Base-by-base conservation (phyloP, 2,888 invertebrate species). In the Dioctria rufipes region DNA sequence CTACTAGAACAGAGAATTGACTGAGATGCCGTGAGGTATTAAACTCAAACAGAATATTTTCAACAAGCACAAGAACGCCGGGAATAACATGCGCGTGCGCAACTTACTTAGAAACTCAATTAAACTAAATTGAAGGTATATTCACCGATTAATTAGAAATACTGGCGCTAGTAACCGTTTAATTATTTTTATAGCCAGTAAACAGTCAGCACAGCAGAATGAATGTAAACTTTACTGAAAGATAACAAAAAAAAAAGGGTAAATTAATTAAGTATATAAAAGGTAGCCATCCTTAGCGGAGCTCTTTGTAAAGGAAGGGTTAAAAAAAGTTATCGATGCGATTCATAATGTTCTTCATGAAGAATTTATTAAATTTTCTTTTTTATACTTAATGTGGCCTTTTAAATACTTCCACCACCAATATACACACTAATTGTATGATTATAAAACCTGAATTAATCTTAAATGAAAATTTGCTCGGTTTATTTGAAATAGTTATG, bases 151-250 rank as follows among this genome's bases (percentile, higher is more conserved):
- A 73, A 73, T 73, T 58, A 73, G 25, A 58, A 51, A 13, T 40
- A 58, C 60, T 73, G 73, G 73, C 73, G 54, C 73, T 73, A 73
- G 73, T 58, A 58, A 58, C 73, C 60, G 73, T 58, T 60, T 73
- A 73, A 73, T 73, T 73, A 73, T 73, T 73, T 73, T 73, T 73
- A 73, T 73, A 73, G 73, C 43, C 60, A 13, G 73, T 73, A 73
- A 73, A 73, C 58, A 73, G 58, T 42, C 73, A 13, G 42, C 42
- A 51, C 73, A 13, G 42, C 42, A 51, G 73, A 58, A 25, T 25
- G 13, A n/a, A 58, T 73, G 58, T 73, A 58, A 73, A 73, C 49
- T 25, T 25, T 73, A 73, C 73, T 73, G 58, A 25, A 1, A 25
- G 60, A n/a, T n/a, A n/a, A n/a, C n/a, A n/a, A n/a, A 73, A 25